Evolutionary conservation across 92 coral and sea anemone species (phyloP), one percentile per base, ranked within the genome.

Genomic region (Palythoa grandiflora): DNA sequence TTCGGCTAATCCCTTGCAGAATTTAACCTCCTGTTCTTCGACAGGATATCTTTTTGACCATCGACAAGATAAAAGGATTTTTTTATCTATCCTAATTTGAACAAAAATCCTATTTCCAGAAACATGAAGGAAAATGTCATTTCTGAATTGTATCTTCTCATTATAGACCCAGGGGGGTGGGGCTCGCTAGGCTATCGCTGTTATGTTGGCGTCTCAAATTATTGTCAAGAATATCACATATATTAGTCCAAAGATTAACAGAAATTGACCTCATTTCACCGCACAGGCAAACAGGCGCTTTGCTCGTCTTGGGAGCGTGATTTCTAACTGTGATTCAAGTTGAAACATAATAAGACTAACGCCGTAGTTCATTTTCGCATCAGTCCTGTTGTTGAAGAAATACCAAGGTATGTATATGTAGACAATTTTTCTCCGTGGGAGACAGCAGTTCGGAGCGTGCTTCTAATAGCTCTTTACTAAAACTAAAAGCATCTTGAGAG

Each of bases 201-300:
- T 70, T 68, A 28, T 70, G 75, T 70, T 68, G 47, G 61, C 74
- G 76, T 81, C 76, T 68, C 73, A 6, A 37, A 36, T 44, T 38
- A 73, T 40, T 81, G 75, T 81, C 86, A 81, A 8, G 38, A 80
- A 44, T 37, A 66, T 21, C 37, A 50, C 8, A 51, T 48, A 81
- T 81, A 80, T 59, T 81, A 81, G 86, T 68, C 12, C 60, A 81
- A 66, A 68, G 86, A 81, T 81, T 81, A 81, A 53, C 63, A 48
- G 61, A 68, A 68, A 81, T 66, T 81, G 86, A 81, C 86, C 86
- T 68, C 75, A 48, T 47, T 63, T 81, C 75, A 65, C 73, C 39
- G 21, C 75, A 10, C 86, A 81, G 85, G 20, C 54, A n/a, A 37
- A 28, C 57, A 19, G 86, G 74, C 60, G 40, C 86, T 47, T 17